A percentile compares a stretch with the other conserved stretches of the same genome.
These are phyloP conservation scores for Xestia c-nigrum DNA, from an alignment of 2,888 invertebrate genomes.

Conservation along the genomic window DNA sequence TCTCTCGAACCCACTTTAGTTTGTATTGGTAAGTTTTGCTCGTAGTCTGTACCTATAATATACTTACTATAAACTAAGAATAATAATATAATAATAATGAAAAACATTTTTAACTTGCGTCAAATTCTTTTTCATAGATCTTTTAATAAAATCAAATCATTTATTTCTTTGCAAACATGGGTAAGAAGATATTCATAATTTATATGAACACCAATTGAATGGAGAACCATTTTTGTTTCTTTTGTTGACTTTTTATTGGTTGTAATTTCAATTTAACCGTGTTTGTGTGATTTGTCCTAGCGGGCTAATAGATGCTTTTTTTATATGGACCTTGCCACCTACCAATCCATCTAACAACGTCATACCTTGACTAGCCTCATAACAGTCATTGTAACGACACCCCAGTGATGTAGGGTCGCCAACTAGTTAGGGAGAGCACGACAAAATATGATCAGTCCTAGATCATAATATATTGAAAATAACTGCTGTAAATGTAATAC, in stretches of 20 bases:
- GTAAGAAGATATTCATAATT: neutral
- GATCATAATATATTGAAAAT: slow-evolving; percentile 55
- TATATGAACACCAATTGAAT: neutral
- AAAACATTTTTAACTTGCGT: neutral
- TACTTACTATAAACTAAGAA: neutral
- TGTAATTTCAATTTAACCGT: no score
- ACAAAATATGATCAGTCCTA: slow-evolving; percentile 43
- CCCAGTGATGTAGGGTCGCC: slow-evolving; percentile 19
- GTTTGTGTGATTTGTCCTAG: no score
- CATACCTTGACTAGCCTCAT: slow-evolving; percentile 11
- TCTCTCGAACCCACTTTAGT: no score
- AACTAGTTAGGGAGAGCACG: slow-evolving; percentile 35
- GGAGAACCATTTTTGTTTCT: no score
- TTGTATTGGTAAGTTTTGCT: no score
- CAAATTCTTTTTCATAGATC: neutral
- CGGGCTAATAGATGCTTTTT: no score
- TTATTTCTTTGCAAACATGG: no score
- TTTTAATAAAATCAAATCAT: no score
- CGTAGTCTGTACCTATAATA: no score
- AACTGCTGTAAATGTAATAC: slow-evolving; percentile 44
- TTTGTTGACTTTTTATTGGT: no score
- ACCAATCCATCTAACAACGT: slow-evolving; percentile 28
- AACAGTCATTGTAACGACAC: slow-evolving; percentile 18
- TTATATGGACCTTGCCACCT: neutral
- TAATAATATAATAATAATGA: no score